These are phyloP conservation scores for Ernsta delagoae DNA, from an alignment of 2,888 invertebrate species.

Conservation along the genomic window DNA sequence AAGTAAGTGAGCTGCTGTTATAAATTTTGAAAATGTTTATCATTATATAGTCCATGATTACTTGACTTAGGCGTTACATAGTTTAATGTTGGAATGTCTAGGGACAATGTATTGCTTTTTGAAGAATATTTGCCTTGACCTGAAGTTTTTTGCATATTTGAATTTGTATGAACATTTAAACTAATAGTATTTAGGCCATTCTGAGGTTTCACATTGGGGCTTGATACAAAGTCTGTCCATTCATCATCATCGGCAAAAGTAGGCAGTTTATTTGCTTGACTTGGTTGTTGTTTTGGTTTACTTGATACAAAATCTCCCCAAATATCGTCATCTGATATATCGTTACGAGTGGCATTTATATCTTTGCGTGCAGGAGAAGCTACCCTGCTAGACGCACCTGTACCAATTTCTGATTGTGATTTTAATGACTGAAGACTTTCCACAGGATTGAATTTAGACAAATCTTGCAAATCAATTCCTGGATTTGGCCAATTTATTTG, in stretches of 20 bases:
- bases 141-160: constrained; percentile 64
- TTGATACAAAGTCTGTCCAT: constrained; percentile 81
- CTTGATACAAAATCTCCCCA: constrained; percentile 87
- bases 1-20: constrained; percentile 62
- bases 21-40: constrained; percentile 82
- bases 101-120: constrained; percentile 61
- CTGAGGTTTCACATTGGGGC: constrained; percentile 70
- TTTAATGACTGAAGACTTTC: constrained; percentile 76
- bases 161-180: constrained; percentile 76
- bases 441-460: constrained; percentile 79
- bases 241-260: constrained; percentile 73
- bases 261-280: constrained; percentile 56
- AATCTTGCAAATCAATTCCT: constrained; percentile 80
- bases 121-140: constrained; percentile 56
- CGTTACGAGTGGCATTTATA: constrained; percentile 51
- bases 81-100: constrained; percentile 75
- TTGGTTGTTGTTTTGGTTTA: constrained; percentile 64
- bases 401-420: constrained; percentile 57
- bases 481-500: constrained; percentile 88
- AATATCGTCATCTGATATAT: constrained; percentile 79
- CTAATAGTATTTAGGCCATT: constrained; percentile 79
- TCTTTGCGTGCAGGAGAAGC: constrained; percentile 66
- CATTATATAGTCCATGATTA: constrained; percentile 63
- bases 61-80: constrained; percentile 78
- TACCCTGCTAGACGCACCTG: constrained; percentile 62